A percentile compares a stretch with the other conserved stretches of the same genome.
Evolutionary conservation across 2,113 vertebrate species (phyloP).

Genomic region (Leptodactylus fuscus): DNA sequence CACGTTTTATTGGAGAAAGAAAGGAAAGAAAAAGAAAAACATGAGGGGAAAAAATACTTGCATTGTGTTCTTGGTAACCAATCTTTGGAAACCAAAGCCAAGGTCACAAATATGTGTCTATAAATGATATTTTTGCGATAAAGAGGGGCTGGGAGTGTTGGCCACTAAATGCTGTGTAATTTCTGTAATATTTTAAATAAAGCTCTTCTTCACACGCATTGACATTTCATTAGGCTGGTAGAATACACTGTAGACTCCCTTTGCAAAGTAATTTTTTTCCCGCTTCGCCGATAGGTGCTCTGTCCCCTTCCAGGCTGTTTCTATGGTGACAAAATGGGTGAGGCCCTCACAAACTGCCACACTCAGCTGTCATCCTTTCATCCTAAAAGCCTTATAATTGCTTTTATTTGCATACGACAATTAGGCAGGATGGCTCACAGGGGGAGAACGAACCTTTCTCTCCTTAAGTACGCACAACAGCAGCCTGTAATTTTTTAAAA

Average conservation of each 20-base stretch:
- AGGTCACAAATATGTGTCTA: slow-evolving; percentile 72
- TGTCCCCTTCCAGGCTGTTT: slow-evolving; percentile 89
- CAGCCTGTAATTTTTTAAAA: slow-evolving; percentile 87
- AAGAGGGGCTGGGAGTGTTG: slow-evolving; percentile 72
- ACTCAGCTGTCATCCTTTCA: slow-evolving; percentile 99
- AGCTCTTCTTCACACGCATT: slow-evolving; percentile 74
- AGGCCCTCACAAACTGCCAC: slow-evolving; percentile 93
- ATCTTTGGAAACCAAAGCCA: slow-evolving; percentile 74
- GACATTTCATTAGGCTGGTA: slow-evolving; percentile 71
- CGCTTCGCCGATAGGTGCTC: slow-evolving; percentile 78
- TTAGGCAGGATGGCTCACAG: slow-evolving; percentile 99
- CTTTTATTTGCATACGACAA: slow-evolving; percentile 99
- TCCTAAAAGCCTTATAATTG: slow-evolving; percentile 99
- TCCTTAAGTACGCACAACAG: slow-evolving; percentile 85
- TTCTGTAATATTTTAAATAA: slow-evolving; percentile 79
- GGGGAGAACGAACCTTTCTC: slow-evolving; percentile 97
- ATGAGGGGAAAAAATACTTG: no score
- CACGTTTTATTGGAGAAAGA: no score
- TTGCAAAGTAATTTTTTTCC: slow-evolving; percentile 78
- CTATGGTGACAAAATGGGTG: slow-evolving; percentile 98
- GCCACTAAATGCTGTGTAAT: slow-evolving; percentile 77
- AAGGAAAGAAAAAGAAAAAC: no score
- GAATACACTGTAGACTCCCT: slow-evolving; percentile 76
- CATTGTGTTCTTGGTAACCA: no score
- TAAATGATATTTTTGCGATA: slow-evolving; percentile 81